These are phyloP conservation scores for Sylvicola fuscatus DNA, from an alignment of 2,888 invertebrate species.

Conservation along the genomic window DNA sequence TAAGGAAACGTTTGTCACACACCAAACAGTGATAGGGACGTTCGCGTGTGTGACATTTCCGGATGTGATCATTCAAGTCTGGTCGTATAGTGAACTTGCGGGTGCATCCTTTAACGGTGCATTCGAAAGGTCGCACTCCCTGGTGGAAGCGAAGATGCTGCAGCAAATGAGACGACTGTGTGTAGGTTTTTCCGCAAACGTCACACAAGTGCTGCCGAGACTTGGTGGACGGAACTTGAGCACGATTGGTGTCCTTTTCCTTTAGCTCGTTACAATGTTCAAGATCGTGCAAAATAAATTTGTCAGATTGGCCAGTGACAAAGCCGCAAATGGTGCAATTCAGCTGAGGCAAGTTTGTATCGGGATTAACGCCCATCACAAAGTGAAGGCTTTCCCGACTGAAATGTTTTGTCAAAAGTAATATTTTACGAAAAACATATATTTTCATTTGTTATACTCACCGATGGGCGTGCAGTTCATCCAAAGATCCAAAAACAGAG, in stretches of 20 bases:
- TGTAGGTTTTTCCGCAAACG: constrained; percentile 36
- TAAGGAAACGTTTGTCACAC: constrained; percentile 37
- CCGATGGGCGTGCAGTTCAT: too few species aligned
- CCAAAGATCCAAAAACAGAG: too few species aligned
- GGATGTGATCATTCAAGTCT: constrained; percentile 38
- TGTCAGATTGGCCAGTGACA: neutral
- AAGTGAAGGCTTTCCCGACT: constrained; percentile 25
- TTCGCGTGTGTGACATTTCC: constrained; percentile 37
- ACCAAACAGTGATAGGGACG: constrained; percentile 38
- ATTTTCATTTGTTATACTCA: too few species aligned
- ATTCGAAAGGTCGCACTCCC: constrained; percentile 42
- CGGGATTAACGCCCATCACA: constrained; percentile 25
- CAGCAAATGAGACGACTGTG: constrained; percentile 42
- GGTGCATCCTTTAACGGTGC: constrained; percentile 35
- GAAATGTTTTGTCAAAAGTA: constrained; percentile 13
- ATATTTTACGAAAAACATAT: too few species aligned
- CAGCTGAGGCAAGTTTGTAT: neutral
- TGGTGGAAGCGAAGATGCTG: constrained; percentile 43
- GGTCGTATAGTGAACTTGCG: constrained; percentile 40
- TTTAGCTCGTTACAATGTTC: neutral
- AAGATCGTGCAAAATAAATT: constrained; percentile 2
- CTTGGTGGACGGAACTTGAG: constrained; percentile 8
- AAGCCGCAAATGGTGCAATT: neutral
- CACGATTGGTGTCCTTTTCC: too few species aligned
- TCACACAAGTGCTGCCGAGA: constrained; percentile 33